These are phyloP conservation scores for Capra hircus DNA, from an alignment of 2,113 vertebrate genomes.

Conservation along the genomic window DNA sequence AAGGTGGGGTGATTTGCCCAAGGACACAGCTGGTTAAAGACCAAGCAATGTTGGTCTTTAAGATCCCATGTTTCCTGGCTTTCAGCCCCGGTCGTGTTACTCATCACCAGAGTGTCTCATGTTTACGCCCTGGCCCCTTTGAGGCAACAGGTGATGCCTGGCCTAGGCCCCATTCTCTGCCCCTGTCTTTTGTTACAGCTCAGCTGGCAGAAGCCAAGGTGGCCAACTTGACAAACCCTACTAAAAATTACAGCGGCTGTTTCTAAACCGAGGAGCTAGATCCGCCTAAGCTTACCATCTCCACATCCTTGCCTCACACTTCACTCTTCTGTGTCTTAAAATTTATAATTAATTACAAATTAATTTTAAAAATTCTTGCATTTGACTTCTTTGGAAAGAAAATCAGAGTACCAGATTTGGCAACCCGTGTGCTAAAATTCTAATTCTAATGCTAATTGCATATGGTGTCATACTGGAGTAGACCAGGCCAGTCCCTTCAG, in stretches of 20 bases:
- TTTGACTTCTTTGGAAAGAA: background rate
- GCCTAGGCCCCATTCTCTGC: background rate
- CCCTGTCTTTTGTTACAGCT: background rate
- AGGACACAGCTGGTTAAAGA: background rate
- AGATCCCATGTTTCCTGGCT: background rate
- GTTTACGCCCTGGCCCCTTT: background rate
- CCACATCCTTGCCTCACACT: background rate
- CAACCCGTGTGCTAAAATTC: background rate
- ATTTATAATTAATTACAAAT: background rate
- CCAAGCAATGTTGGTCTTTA: background rate
- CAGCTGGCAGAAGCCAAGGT: background rate
- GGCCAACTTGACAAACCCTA: background rate
- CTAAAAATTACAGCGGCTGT: background rate
- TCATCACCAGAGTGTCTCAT: background rate
- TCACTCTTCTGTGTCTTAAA: background rate
- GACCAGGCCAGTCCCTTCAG: background rate
- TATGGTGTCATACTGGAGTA: background rate
- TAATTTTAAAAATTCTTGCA: background rate
- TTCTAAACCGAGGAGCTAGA: background rate
- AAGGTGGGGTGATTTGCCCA: background rate
- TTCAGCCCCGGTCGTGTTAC: background rate
- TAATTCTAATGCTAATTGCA: background rate
- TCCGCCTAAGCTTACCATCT: background rate
- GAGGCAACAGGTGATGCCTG: background rate
- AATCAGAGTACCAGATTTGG: background rate